phyloP scores from a whole-genome alignment of 2,797 vertebrate species.

The Leucoraja ocellata region DNA sequence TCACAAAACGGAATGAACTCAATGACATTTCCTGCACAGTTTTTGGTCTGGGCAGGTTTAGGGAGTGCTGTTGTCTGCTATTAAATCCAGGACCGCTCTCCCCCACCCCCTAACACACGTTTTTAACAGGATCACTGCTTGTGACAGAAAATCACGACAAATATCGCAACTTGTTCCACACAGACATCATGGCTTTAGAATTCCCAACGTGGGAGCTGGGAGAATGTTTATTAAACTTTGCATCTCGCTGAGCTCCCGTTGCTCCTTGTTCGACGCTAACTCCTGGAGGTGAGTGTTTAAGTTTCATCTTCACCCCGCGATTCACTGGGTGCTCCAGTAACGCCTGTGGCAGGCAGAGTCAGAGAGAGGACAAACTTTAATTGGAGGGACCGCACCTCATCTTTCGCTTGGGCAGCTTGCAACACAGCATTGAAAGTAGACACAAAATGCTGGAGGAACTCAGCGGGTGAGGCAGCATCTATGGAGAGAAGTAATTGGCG shows the following conservation, averaged over 20 bases:
- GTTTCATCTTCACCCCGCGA: background rate
- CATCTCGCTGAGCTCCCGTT: background rate
- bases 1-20: background rate
- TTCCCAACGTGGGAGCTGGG: no score
- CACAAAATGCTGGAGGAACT: no score
- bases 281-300: background rate
- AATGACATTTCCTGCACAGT: background rate
- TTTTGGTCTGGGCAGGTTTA: no score
- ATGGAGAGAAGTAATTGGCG: no score
- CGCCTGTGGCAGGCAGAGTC: background rate
- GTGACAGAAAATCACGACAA: background rate
- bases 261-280: background rate
- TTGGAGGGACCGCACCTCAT: no score
- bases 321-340: background rate
- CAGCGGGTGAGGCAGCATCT: no score
- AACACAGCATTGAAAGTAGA: no score
- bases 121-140: conserved; percentile 30
- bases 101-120: background rate
- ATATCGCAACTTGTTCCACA: background rate
- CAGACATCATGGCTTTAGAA: conserved; percentile 12
- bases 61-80: no score
- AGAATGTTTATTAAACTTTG: background rate
- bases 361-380: background rate
- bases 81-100: background rate
- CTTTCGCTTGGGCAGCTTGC: no score